Evolutionary conservation across 2,113 vertebrate species (phyloP).

Genomic region (Lanius ludovicianus): DNA sequence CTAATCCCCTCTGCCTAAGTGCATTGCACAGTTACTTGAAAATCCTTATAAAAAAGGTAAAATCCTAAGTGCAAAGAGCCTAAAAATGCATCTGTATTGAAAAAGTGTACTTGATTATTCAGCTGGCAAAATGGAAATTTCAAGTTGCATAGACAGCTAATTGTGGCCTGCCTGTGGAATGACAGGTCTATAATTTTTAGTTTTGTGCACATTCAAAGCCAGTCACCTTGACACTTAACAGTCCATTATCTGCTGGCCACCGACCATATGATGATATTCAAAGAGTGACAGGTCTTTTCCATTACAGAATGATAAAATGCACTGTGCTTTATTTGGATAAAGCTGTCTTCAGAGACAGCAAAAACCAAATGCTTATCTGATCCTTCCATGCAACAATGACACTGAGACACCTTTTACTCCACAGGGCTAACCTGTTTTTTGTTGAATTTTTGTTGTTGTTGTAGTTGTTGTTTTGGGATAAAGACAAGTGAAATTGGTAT

Average conservation of each 20-base stretch:
- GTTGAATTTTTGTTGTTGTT: background rate
- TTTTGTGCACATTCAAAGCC: slow-evolving; percentile 83
- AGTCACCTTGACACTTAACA: slow-evolving; percentile 85
- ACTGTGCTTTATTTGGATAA: slow-evolving; percentile 75
- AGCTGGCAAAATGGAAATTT: slow-evolving; percentile 81
- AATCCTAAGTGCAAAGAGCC: slow-evolving; percentile 45
- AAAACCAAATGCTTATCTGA: slow-evolving; percentile 65
- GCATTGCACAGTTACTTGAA: slow-evolving; percentile 38
- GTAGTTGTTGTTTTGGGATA: slow-evolving; percentile 7
- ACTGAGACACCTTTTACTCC: slow-evolving; percentile 56
- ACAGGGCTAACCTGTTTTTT: background rate
- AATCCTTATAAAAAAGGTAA: slow-evolving; percentile 46
- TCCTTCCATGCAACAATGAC: slow-evolving; percentile 9
- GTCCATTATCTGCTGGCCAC: slow-evolving; percentile 81
- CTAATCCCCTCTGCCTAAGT: slow-evolving; percentile 53
- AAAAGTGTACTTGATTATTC: slow-evolving; percentile 77
- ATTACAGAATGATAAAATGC: slow-evolving; percentile 78
- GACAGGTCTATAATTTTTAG: slow-evolving; percentile 86
- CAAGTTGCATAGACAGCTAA: slow-evolving; percentile 82
- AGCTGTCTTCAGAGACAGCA: slow-evolving; percentile 68
- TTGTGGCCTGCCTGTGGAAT: slow-evolving; percentile 79
- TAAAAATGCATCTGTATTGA: slow-evolving; percentile 68
- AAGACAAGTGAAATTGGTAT: slow-evolving; percentile 16
- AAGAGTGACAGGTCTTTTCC: slow-evolving; percentile 77
- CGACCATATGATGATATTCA: slow-evolving; percentile 79